Evolutionary conservation across 1,140 invertebrate species (phyloP).

Genomic region (Sarcophaga peregrina): DNA sequence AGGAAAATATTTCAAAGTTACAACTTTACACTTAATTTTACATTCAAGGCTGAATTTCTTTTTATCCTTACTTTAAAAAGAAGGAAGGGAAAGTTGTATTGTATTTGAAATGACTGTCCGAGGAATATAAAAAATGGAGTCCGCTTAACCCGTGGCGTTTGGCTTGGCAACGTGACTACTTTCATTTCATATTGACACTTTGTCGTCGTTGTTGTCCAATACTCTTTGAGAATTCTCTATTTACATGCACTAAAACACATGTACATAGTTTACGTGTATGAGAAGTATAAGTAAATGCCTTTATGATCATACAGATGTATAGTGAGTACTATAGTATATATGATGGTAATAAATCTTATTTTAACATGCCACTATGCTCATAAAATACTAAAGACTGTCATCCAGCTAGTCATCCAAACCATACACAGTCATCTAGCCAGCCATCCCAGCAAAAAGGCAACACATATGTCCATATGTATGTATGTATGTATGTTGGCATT

Average conservation of each 20-base stretch:
- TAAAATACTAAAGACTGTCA: conserved; percentile 41
- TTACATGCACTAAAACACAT: background rate
- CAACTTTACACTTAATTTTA: too few species aligned
- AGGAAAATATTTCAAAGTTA: too few species aligned
- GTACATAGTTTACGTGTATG: background rate
- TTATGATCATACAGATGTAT: background rate
- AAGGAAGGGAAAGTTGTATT: too few species aligned
- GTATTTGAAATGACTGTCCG: too few species aligned
- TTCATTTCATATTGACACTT: conserved; percentile 33
- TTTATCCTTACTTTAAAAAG: too few species aligned
- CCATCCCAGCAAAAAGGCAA: background rate
- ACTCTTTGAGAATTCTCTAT: background rate
- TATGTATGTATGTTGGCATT: conserved; percentile 26
- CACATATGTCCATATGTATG: background rate
- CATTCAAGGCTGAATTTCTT: too few species aligned
- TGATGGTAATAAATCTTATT: conserved; percentile 39
- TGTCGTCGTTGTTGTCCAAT: background rate
- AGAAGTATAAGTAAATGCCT: background rate
- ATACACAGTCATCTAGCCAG: background rate
- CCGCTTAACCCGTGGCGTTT: background rate
- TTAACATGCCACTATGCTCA: conserved; percentile 40
- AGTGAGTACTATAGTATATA: background rate
- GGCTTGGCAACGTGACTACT: conserved; percentile 28
- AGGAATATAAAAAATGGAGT: conserved; percentile 5
- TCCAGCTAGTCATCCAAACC: conserved; percentile 11